Evolutionary conservation across 2,113 vertebrate species (phyloP).

Genomic region (Cochlearius cochlearius): DNA sequence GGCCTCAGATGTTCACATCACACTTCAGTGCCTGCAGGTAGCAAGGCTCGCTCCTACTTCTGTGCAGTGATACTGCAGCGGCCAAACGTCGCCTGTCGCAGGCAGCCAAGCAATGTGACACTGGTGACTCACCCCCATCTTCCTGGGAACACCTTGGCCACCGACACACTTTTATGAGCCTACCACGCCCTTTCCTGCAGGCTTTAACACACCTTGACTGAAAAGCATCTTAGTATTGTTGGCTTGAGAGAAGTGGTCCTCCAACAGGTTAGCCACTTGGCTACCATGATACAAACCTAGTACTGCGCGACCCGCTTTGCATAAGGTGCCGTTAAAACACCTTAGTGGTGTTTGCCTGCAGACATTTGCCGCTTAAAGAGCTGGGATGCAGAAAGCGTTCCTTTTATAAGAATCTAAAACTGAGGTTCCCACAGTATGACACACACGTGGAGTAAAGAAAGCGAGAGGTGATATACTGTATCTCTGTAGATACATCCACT

Average conservation of each 20-base stretch:
- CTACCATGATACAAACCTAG: neutral
- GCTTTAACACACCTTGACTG: neutral
- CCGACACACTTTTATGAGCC: neutral
- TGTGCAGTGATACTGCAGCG: neutral
- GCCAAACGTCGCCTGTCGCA: slow-evolving; percentile 12
- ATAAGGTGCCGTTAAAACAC: neutral
- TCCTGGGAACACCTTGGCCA: slow-evolving; percentile 36
- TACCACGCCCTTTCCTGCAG: slow-evolving; percentile 21
- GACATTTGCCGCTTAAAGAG: neutral
- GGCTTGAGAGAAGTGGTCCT: neutral
- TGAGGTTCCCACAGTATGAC: neutral
- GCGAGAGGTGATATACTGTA: neutral
- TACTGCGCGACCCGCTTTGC: accelerated
- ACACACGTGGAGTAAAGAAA: neutral
- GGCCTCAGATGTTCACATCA: neutral
- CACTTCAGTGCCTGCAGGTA: neutral
- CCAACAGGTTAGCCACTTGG: neutral
- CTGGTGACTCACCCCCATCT: neutral
- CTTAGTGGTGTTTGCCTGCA: neutral
- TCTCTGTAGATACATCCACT: neutral
- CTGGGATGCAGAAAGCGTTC: neutral
- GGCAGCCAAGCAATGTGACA: slow-evolving; percentile 22
- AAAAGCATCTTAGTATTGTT: neutral
- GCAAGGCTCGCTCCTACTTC: neutral
- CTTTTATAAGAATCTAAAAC: neutral